These are phyloP conservation scores for Netelia inedita DNA, from an alignment of 2,888 invertebrate genomes.

Conservation along the genomic window DNA sequence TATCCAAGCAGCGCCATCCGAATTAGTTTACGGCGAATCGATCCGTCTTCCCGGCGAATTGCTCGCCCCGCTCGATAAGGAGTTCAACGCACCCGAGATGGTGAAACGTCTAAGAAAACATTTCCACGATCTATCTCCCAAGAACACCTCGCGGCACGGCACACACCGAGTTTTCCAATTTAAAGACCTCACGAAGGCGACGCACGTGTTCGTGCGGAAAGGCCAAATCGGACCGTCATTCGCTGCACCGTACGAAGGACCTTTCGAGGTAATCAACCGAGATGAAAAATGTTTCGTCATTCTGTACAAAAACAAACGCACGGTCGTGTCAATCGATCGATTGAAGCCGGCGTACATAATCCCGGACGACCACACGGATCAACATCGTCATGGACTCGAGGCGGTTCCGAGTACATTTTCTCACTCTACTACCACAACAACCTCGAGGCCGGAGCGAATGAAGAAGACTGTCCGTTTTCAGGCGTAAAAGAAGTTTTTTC, in stretches of 20 bases:
- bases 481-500: too few species aligned
- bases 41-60: constrained; percentile 74
- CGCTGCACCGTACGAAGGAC: background rate
- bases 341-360: background rate
- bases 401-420: background rate
- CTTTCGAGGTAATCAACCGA: background rate
- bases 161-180: background rate
- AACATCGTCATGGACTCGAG: background rate
- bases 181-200: background rate
- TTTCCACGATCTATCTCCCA: background rate
- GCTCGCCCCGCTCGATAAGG: constrained; percentile 35
- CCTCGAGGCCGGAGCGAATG: too few species aligned
- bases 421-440: background rate
- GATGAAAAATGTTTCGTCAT: background rate
- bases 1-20: constrained; percentile 71
- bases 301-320: background rate
- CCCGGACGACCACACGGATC: background rate
- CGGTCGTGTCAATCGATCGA: background rate
- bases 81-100: background rate
- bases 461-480: too few species aligned
- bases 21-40: constrained; percentile 73
- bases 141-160: background rate
- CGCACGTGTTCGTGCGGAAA: background rate
- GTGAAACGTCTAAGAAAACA: background rate
- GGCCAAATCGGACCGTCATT: background rate